Evolutionary conservation across 2,113 vertebrate genomes (phyloP), one percentile per base, ranked within the genome.

Genomic region (Oreochromis tanganicae): DNA sequence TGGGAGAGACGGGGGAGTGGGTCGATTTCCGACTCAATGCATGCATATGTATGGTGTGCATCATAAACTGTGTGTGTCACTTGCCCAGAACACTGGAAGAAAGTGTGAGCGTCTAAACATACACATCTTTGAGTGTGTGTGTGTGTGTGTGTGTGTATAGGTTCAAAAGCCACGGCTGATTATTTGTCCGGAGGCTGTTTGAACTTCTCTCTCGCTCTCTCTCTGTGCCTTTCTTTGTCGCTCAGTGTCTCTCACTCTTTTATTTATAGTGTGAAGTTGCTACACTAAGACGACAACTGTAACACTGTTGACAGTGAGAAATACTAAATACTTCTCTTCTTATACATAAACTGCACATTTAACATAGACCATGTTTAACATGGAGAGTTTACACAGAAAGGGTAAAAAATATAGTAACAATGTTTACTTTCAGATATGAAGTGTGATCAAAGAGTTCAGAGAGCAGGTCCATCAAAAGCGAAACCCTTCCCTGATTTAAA

Each of bases 301-400:
- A 21, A 38, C 61, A 21, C 32, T 38, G 32, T 17, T 38, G 68
- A 48, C 0, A 9, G n/a, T 71, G 66, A 9, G 66, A 71, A 10
- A 27, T 1, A 29, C 68, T 73, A 21, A 27, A 17, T 27, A 17
- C 6, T 27, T 75, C 8, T 75, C 68, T 11, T 71, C 19, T 73
- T 46, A 48, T 3, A 48, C 41, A 43, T 3, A 0, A 71, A 43
- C 36, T 24, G 38, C 38, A 71, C 38, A 71, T 71, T 71, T 71
- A 71, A 43, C n/a, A 24, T 27, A 0, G n/a, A 24, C 7, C 21
- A 0, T 43, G 12, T 46, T 24, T 71, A 71, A 24, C 38, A 43
- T 6, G 66, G 66, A 71, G 13, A 16, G 41, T 71, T 71, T 71
- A 43, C 38, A 71, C 38, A 43, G 38, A 29, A 29, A 29, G 16